Conservation (phyloP, 1,140 invertebrate genomes). For the Antheraea mylitta region DNA sequence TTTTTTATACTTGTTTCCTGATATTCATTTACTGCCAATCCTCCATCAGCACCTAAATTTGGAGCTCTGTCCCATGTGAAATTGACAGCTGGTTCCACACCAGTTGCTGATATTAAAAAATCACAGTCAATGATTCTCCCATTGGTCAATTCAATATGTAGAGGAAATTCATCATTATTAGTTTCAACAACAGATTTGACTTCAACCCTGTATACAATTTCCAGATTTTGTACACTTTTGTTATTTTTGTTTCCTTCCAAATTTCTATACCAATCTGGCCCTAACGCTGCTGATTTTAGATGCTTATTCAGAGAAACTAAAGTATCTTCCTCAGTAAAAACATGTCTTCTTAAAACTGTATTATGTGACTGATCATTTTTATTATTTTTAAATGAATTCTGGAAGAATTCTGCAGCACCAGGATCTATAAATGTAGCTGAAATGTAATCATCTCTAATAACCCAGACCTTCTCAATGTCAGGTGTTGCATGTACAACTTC, state of each 20-base stretch:
- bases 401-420: slow-evolving; percentile 97
- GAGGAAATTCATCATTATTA: slow-evolving; percentile 80
- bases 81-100: slow-evolving; percentile 87
- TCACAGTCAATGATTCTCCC: slow-evolving; percentile 90
- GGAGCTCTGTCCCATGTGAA: slow-evolving; percentile 80
- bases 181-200: slow-evolving; percentile 78
- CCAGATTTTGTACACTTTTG: slow-evolving; percentile 63
- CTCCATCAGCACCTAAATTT: slow-evolving; percentile 84
- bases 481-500: slow-evolving; percentile 95
- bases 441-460: slow-evolving; percentile 95
- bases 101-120: slow-evolving; percentile 97
- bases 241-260: slow-evolving; percentile 82
- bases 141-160: slow-evolving; percentile 88
- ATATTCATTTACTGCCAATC: slow-evolving; percentile 90
- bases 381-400: slow-evolving; percentile 69
- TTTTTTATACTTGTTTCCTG: slow-evolving; percentile 89
- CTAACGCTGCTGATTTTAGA: slow-evolving; percentile 89
- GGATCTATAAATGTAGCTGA: slow-evolving; percentile 96
- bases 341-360: slow-evolving; percentile 82
- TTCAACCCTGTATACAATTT: slow-evolving; percentile 87
- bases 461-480: slow-evolving; percentile 94
- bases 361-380: slow-evolving; percentile 28
- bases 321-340: slow-evolving; percentile 81
- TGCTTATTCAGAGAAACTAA: slow-evolving; percentile 60
- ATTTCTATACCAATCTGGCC: slow-evolving; percentile 95